phyloP scores from a whole-genome alignment of 2,797 vertebrate species.

The Trichosurus vulpecula region DNA sequence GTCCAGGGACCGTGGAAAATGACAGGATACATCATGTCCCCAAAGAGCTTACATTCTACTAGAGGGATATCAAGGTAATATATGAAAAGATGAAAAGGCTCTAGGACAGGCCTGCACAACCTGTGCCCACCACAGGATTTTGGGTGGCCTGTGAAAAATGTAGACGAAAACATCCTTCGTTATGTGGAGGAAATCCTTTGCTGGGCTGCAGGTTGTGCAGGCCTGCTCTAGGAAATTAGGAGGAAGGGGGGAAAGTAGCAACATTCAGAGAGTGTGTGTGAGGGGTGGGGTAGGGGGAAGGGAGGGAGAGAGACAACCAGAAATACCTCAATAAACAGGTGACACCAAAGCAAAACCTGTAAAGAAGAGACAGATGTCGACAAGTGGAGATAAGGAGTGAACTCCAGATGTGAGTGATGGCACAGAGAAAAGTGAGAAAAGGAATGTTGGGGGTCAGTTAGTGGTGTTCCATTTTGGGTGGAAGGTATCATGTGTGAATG shows the following conservation, averaged over 20 bases:
- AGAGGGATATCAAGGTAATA: not conserved
- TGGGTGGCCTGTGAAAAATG: too few species aligned
- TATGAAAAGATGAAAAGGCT: not conserved
- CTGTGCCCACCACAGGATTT: too few species aligned
- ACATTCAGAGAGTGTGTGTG: not conserved
- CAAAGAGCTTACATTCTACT: not conserved
- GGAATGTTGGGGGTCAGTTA: not conserved
- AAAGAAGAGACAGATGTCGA: not conserved
- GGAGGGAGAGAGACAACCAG: not conserved
- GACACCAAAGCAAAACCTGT: not conserved
- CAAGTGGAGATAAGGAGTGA: not conserved
- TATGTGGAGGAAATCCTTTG: too few species aligned
- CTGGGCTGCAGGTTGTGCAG: too few species aligned
- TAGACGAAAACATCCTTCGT: too few species aligned
- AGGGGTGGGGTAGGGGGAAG: too few species aligned
- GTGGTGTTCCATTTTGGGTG: not conserved
- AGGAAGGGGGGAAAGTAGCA: not conserved
- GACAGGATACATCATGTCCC: not conserved
- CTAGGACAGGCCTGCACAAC: too few species aligned
- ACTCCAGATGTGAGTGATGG: not conserved
- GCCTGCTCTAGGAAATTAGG: not conserved
- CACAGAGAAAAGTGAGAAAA: not conserved
- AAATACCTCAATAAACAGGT: not conserved
- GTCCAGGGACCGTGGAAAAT: not conserved
- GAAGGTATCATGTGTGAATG: not conserved